A percentile compares a stretch with the other conserved stretches of the same genome.
Conservation (phyloP, 2,888 invertebrate species). For the Cistogaster globosa region DNA sequence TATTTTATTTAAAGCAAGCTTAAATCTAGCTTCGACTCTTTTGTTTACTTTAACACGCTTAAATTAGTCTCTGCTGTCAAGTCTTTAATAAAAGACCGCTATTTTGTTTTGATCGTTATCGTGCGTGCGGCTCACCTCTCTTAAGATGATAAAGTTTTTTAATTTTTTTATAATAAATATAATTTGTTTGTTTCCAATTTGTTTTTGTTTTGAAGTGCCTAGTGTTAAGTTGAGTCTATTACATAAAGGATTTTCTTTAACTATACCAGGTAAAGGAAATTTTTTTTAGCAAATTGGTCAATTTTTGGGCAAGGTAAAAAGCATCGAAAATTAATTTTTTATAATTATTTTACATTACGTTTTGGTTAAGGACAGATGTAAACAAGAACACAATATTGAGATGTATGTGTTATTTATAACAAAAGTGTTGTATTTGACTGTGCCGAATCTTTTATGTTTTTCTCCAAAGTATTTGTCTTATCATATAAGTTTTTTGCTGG, state of each 20-base stretch:
- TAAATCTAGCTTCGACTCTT: not conserved
- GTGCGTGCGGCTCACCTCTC: not conserved
- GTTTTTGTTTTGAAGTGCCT: conserved; percentile 74
- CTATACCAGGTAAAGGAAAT: conserved; percentile 73
- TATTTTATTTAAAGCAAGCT: conserved; percentile 17
- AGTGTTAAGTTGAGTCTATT: conserved; percentile 72
- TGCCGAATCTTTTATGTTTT: no score
- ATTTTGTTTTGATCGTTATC: not conserved
- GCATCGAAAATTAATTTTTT: no score
- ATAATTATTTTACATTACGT: no score
- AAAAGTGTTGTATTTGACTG: no score
- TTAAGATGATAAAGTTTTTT: conserved; percentile 42
- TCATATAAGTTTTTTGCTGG: no score
- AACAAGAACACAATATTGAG: no score
- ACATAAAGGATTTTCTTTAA: conserved; percentile 74
- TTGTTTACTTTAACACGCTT: not conserved
- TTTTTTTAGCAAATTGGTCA: not conserved
- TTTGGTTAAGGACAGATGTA: no score
- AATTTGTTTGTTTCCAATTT: conserved; percentile 28
- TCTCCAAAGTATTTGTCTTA: no score
- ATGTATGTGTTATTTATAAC: no score
- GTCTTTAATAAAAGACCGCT: conserved; percentile 11
- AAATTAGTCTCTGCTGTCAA: conserved; percentile 27
- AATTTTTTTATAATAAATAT: conserved; percentile 24
- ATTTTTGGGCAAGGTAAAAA: no score